Base-by-base conservation (phyloP, 2,113 vertebrate species). In the Phaethornis superciliosus region DNA sequence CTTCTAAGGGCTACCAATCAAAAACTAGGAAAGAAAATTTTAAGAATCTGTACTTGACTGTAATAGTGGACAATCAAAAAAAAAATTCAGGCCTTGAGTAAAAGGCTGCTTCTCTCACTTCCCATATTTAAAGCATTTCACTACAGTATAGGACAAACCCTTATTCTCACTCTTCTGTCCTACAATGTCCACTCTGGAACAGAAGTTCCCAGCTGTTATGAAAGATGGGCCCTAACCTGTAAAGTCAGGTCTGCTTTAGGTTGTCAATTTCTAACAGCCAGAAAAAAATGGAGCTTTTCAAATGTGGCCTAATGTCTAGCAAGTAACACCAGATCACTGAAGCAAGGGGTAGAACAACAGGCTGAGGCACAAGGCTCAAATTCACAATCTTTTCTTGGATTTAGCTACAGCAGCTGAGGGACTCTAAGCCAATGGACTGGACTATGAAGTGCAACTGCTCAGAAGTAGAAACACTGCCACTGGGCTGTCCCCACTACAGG, bases 381-480 rank as follows among this genome's bases (percentile, higher is more conserved):
- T 44, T 67, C n/a, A 58, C 19, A 76, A 20, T 64, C 23, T 35
- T 75, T 33, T 33, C 49, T 18, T 65, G 54, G 26, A 79, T 60
- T 94, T 52, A 47, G 35, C 40, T 10, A 18, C 30, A 65, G 40
- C 37, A 80, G 30, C 49, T 90, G 58, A 93, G 87, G 52, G 22
- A 37, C 46, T 77, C 19, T 7, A 72, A 87, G 18, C 33, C 56
- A 64, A 26, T 5, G 8, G 32, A 35, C n/a, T 58, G 23, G 54
- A 44, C 40, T 76, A 32, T 9, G 17, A 68, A 76, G 27, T 5
- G 8, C 32, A 82, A 55, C 19, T 76, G 33, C 52, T 71, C 35
- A 32, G 63, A 44, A 82, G 14, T 0, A 0, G 52, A 60, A 44
- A 32, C 0, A 0, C 22, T 49, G 22, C 26, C 58, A 54, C 46